These are phyloP conservation scores for Cerastis leucographa DNA, from an alignment of 2,888 invertebrate species.

Conservation along the genomic window DNA sequence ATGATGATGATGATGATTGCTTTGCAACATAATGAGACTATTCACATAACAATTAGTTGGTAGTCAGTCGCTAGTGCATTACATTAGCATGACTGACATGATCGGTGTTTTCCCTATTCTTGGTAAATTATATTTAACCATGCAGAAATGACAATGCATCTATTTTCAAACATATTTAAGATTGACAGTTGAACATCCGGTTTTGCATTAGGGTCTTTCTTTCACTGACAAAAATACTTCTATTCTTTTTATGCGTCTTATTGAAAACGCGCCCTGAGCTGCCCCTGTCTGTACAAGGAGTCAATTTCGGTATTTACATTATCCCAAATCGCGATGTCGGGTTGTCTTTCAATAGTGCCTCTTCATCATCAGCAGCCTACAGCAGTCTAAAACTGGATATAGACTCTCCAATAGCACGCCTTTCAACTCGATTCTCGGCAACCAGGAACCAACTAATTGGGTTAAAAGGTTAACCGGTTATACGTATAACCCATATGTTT, in stretches of 20 bases:
- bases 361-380: not conserved
- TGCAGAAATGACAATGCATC: not conserved
- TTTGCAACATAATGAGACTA: not conserved
- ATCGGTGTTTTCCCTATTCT: slow-evolving; percentile 5
- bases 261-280: not conserved
- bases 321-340: not conserved
- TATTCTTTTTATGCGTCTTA: not conserved
- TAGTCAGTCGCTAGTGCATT: not conserved
- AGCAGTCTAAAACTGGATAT: not conserved
- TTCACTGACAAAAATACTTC: not conserved
- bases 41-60: slow-evolving; percentile 11
- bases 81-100: slow-evolving; percentile 11
- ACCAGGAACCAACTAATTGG: not conserved
- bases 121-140: slow-evolving; percentile 1
- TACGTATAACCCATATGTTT: not conserved
- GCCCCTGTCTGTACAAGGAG: not conserved
- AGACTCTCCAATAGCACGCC: not conserved
- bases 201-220: not conserved
- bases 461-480: too few species aligned
- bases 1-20: too few species aligned
- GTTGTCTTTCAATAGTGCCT: not conserved
- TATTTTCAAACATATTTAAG: not conserved
- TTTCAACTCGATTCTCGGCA: not conserved
- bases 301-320: not conserved
- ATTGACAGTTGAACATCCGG: not conserved